phyloP scores from a whole-genome alignment of 92 coral and sea anemone genomes.

The Actinernus sp. region DNA sequence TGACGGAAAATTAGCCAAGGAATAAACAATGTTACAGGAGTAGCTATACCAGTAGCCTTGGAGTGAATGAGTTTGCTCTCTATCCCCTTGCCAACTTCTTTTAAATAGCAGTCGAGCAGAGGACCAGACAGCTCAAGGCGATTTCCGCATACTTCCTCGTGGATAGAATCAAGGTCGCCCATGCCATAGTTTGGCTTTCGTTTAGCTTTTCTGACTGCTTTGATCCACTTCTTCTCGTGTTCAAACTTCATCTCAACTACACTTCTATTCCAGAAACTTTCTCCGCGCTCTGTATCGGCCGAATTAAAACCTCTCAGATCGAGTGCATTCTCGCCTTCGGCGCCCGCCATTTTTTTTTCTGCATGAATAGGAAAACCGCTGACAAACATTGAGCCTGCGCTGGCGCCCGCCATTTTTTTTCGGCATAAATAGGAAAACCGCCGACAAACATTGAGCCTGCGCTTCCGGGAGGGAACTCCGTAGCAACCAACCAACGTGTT shows the following conservation, averaged over 20 bases:
- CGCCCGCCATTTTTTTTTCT: slow-evolving; percentile 56
- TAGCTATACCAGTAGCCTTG: slow-evolving; percentile 60
- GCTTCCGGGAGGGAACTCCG: too few species aligned
- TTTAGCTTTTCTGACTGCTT: slow-evolving; percentile 49
- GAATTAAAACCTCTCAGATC: slow-evolving; percentile 17
- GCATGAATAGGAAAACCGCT: slow-evolving; percentile 20
- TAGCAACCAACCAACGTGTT: too few species aligned
- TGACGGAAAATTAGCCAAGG: slow-evolving; percentile 62
- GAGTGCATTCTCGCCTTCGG: slow-evolving; percentile 2
- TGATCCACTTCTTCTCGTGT: slow-evolving; percentile 49
- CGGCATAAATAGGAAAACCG: slow-evolving; percentile 3
- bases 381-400: too few species aligned
- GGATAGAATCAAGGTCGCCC: slow-evolving; percentile 51
- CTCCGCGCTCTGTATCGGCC: slow-evolving; percentile 42
- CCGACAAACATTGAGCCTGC: too few species aligned
- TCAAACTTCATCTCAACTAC: slow-evolving; percentile 57
- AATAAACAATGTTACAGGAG: slow-evolving; percentile 29
- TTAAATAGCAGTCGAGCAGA: slow-evolving; percentile 56
- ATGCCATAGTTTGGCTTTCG: slow-evolving; percentile 62
- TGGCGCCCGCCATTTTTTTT: slow-evolving; percentile 55
- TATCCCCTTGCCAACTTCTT: slow-evolving; percentile 39
- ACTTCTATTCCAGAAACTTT: slow-evolving; percentile 46
- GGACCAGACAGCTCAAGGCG: slow-evolving; percentile 65
- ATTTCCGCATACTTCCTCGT: slow-evolving; percentile 63
- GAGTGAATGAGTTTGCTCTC: slow-evolving; percentile 26